phyloP scores from a whole-genome alignment of 2,888 invertebrate genomes.

The Drosophila stalkeri region DNA sequence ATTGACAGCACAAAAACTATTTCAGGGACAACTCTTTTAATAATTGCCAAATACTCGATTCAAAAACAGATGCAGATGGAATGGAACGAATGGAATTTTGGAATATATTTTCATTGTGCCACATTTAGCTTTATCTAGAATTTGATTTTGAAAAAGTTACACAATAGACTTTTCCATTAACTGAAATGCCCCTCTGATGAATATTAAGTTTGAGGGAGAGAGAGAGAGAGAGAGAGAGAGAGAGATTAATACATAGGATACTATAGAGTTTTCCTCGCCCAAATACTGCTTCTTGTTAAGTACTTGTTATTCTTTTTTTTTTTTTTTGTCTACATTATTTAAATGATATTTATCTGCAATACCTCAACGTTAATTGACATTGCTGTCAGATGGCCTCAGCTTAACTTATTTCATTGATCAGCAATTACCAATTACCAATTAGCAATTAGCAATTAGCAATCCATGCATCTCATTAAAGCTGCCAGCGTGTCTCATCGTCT shows the following conservation, averaged over 20 bases:
- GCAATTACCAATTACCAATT: conserved; percentile 8
- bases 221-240: background rate
- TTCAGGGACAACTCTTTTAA: conserved; percentile 9
- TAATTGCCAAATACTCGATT: conserved; percentile 7
- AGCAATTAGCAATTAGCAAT: conserved; percentile 21
- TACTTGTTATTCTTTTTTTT: background rate
- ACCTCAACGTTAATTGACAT: background rate
- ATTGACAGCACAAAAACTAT: conserved; percentile 12
- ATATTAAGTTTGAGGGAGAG: too few species aligned
- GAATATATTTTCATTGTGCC: background rate
- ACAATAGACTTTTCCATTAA: background rate
- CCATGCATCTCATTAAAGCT: conserved; percentile 52
- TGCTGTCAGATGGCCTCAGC: background rate
- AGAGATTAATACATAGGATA: background rate
- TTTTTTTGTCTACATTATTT: background rate
- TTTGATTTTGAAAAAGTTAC: background rate
- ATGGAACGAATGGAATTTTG: background rate
- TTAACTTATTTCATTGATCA: conserved; percentile 44
- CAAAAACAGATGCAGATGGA: conserved; percentile 4
- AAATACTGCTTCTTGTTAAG: background rate
- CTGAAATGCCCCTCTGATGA: background rate
- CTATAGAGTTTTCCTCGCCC: background rate
- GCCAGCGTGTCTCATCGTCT: conserved; percentile 29
- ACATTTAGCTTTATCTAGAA: background rate
- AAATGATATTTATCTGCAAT: background rate